Conservation (phyloP, 1,140 invertebrate species). For the Drepana arcuata region DNA sequence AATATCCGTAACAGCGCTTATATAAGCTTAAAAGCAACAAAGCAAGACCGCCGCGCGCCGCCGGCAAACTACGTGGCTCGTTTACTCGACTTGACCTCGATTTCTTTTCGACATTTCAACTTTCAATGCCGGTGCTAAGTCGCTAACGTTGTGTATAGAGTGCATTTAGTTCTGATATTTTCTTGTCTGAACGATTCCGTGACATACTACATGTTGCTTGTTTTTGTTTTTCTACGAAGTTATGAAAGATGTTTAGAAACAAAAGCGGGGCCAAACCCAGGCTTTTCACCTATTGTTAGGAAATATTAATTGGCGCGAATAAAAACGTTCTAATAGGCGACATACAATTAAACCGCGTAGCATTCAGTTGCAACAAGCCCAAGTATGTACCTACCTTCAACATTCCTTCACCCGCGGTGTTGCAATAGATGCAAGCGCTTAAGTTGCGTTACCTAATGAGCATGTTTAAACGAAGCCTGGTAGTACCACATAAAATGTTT, state of each 20-base stretch:
- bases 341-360: no score
- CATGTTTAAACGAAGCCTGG: slow-evolving; percentile 34
- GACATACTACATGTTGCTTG: no score
- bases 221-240: no score
- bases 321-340: no score
- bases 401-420: slow-evolving; percentile 53
- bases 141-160: no score
- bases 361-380: not conserved
- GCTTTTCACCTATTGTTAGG: no score
- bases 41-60: slow-evolving; percentile 39
- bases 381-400: slow-evolving; percentile 22
- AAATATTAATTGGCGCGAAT: no score
- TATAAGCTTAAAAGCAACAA: slow-evolving; percentile 24
- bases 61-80: slow-evolving; percentile 59
- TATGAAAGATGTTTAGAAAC: no score
- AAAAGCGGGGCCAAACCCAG: no score
- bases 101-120: slow-evolving; percentile 67
- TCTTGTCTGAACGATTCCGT: no score
- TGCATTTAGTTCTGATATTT: no score
- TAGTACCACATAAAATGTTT: slow-evolving; percentile 14
- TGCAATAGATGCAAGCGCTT: slow-evolving; percentile 57
- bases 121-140: slow-evolving; percentile 70
- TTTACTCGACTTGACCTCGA: slow-evolving; percentile 56
- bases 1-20: no score
- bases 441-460: slow-evolving; percentile 55